Percentiles rank a stretch among this genome's conserved stretches.
These are phyloP conservation scores for Tortrix viridana DNA, from an alignment of 2,888 invertebrate genomes.

Conservation along the genomic window DNA sequence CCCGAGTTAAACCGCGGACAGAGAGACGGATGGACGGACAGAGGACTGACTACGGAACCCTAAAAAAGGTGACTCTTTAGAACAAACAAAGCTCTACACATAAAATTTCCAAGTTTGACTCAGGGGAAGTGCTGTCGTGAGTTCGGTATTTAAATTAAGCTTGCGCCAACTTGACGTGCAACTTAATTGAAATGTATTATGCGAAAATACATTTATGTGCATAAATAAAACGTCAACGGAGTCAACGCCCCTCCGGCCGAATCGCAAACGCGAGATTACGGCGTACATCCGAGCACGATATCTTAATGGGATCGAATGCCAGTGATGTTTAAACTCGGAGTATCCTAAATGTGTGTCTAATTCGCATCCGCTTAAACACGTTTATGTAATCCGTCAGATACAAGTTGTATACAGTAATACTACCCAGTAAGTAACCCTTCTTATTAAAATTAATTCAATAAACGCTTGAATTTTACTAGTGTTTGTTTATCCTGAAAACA, in stretches of 20 bases:
- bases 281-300: slow-evolving; percentile 50
- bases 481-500: no score
- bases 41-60: no score
- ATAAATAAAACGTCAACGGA: slow-evolving; percentile 41
- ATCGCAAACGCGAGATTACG: slow-evolving; percentile 59
- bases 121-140: slow-evolving; percentile 58
- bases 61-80: neutral
- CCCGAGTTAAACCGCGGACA: no score
- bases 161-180: slow-evolving; percentile 65
- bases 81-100: slow-evolving; percentile 1
- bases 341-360: neutral
- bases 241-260: slow-evolving; percentile 53
- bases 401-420: neutral
- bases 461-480: no score
- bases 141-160: slow-evolving; percentile 71
- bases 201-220: slow-evolving; percentile 58
- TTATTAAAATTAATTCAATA: no score
- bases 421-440: no score
- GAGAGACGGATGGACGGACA: no score
- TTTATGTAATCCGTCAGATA: neutral
- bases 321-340: slow-evolving; percentile 39
- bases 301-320: slow-evolving; percentile 54
- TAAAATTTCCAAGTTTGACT: slow-evolving; percentile 45
- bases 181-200: slow-evolving; percentile 75
- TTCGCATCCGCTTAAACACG: neutral